Evolutionary conservation across 2,888 invertebrate species (phyloP).

Genomic region (Agrochola lota): DNA sequence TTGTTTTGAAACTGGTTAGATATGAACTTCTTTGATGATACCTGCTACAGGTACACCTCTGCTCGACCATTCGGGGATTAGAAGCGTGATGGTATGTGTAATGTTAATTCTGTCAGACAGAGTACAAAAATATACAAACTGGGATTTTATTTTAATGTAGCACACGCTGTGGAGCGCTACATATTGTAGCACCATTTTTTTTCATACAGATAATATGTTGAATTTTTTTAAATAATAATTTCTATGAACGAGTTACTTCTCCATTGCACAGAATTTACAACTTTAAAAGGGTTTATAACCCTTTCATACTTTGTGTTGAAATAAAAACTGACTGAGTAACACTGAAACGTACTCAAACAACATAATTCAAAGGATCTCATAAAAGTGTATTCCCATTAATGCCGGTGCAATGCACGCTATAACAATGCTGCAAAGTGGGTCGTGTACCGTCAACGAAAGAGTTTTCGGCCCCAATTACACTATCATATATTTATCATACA

Average conservation of each 20-base stretch:
- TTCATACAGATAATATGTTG: neutral
- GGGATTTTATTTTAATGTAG: neutral
- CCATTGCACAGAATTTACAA: constrained; percentile 25
- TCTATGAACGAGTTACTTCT: neutral
- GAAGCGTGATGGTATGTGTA: too few species aligned
- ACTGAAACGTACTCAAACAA: constrained; percentile 53
- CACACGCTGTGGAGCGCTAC: too few species aligned
- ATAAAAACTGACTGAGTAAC: constrained; percentile 41
- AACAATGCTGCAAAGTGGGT: constrained; percentile 68
- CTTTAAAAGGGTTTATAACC: constrained; percentile 23
- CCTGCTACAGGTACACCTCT: too few species aligned
- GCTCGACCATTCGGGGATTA: too few species aligned
- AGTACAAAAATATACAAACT: neutral
- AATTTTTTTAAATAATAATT: constrained; percentile 4
- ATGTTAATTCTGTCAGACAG: neutral
- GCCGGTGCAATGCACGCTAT: constrained; percentile 69
- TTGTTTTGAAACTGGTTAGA: too few species aligned
- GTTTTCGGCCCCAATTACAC: neutral
- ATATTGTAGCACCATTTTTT: too few species aligned
- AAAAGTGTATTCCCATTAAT: constrained; percentile 63
- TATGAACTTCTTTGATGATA: too few species aligned
- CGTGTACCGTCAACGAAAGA: constrained; percentile 42
- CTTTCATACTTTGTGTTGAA: constrained; percentile 48
- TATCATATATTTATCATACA: too few species aligned
- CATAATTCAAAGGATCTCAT: constrained; percentile 57